Evolutionary conservation across 1,140 invertebrate species (phyloP).

Genomic region (Oncopodura yosiiana): DNA sequence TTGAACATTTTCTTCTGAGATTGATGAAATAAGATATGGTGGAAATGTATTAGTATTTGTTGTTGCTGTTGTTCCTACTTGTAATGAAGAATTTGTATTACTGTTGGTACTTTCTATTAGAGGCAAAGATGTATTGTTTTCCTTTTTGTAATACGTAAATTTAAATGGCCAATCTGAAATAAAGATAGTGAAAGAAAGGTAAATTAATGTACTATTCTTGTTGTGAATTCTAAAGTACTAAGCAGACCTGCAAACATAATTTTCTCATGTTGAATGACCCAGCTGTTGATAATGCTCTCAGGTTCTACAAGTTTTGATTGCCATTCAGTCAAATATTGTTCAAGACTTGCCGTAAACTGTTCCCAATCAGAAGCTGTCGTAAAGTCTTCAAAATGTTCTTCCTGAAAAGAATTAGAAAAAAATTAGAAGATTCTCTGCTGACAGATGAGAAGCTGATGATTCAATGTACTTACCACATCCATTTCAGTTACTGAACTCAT

Average conservation of each 20-base stretch:
- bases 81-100: conserved; percentile 42
- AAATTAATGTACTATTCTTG: conserved; percentile 39
- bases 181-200: conserved; percentile 11
- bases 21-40: conserved; percentile 2
- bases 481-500: no score
- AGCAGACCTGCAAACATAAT: conserved; percentile 50
- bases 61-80: conserved; percentile 41
- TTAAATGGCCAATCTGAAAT: conserved; percentile 26
- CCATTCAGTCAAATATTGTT: conserved; percentile 84
- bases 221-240: conserved; percentile 37
- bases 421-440: background rate
- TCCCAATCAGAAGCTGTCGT: conserved; percentile 80
- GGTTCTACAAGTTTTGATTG: conserved; percentile 46
- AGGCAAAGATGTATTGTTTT: background rate
- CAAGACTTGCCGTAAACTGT: conserved; percentile 77
- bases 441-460: no score
- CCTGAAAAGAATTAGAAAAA: no score
- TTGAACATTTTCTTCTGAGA: background rate
- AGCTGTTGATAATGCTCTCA: conserved; percentile 41
- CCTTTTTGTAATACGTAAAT: conserved; percentile 27
- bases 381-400: conserved; percentile 33
- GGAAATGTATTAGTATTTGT: background rate
- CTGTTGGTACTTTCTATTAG: background rate
- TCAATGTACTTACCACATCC: no score
- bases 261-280: conserved; percentile 49